Percentiles rank a stretch among this genome's conserved stretches.
Conservation (phyloP, 2,797 vertebrate species). For the Mergus octosetaceus region DNA sequence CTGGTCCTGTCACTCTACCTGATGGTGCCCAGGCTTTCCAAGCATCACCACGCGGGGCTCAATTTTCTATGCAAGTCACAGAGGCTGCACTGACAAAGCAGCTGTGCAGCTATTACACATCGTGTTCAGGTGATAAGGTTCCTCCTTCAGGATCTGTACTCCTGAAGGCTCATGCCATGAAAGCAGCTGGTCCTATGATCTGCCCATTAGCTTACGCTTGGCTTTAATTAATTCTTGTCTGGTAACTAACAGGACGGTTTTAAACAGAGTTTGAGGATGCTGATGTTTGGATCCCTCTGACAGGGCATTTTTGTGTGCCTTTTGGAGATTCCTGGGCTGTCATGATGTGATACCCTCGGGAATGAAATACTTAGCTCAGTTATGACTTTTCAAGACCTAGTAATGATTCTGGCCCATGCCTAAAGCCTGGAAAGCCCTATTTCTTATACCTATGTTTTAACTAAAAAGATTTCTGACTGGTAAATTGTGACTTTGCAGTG, state of each 20-base stretch:
- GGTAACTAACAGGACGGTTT: background rate
- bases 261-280: background rate
- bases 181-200: conserved; percentile 56
- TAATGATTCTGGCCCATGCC: background rate
- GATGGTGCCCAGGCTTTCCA: accelerated
- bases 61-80: conserved; percentile 47
- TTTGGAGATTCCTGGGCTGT: background rate
- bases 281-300: background rate
- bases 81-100: conserved; percentile 9
- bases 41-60: background rate
- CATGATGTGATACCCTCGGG: background rate
- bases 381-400: background rate
- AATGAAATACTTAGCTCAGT: background rate
- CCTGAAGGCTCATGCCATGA: conserved; percentile 30
- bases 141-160: conserved; percentile 42
- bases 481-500: background rate
- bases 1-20: background rate
- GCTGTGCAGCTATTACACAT: conserved; percentile 40
- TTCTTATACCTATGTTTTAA: background rate
- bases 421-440: background rate
- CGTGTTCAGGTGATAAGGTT: conserved; percentile 58
- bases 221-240: conserved; percentile 41
- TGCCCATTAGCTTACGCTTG: conserved; percentile 30
- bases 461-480: background rate
- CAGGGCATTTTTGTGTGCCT: accelerated